Base-by-base conservation (phyloP, 2,888 invertebrate genomes). In the Syrista parreyssii region DNA sequence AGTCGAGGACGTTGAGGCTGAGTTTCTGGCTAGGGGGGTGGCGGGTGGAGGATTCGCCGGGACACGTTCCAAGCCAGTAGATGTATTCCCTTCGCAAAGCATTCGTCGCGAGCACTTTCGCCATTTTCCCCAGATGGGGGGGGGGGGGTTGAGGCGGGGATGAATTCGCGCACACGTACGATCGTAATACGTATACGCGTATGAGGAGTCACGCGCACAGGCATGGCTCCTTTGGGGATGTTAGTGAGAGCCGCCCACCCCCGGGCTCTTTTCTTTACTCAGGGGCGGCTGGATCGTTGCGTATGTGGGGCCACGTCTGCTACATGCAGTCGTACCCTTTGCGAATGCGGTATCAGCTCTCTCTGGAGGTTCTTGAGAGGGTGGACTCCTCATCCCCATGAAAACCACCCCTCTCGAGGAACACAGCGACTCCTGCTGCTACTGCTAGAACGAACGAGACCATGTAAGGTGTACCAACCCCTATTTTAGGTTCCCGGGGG, bases 331-430 rank as follows among this genome's bases (percentile, higher is more conserved):
- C 74, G 74, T 74, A 74, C 74, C 74, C 74, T 74, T 74, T 74
- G 74, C 74, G 74, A 74, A 74, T 74, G 74, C 74, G 74, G 74
- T 74, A 74, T 74, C 74, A 74, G 74, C 74, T 74, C 74, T 74
- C 74, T 74, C 31, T 33, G 33, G 55, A 55, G 55, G 55, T 55
- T 55, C 55, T 55, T 23, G 55, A 55, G 55, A 55, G 55, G 55
- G 55, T 23, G 55, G 23, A 55, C 23, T 55, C 9, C 23, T 55
- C 55, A 9, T 55, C 55, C 55, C 55, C 55, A 55, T 55, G 55
- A 55, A 55, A 55, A 23, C 55, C 55, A 55, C 23, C 55, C 23
- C 55, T 55, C 55, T 23, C 55, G 23, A 55, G 55, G 23, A 55
- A 55, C 23, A 55, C 55, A 55, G 55, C 23, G 55, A 55, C 55